Evolutionary conservation across 23 tunicate genomes (phyloP).

Genomic region (Botrylloides violaceus): DNA sequence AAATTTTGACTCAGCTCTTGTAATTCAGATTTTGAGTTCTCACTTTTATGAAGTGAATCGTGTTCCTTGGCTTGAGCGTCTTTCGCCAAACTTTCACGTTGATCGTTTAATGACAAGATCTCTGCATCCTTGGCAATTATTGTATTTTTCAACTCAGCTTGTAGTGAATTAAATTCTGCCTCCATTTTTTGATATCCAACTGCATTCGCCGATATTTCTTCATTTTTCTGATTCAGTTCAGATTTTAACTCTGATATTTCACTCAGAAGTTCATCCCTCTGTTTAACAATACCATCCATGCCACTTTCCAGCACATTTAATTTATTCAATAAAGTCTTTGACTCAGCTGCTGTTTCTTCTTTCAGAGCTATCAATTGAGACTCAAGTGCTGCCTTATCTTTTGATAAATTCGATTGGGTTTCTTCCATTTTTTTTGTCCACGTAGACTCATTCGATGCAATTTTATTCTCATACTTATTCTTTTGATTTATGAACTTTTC

Average conservation of each 20-base stretch:
- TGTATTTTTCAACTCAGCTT: background rate
- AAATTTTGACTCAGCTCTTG: background rate
- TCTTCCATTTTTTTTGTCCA: slow-evolving; percentile 11
- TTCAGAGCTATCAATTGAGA: background rate
- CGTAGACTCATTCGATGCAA: background rate
- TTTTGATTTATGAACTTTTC: slow-evolving; percentile 14
- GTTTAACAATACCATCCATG: background rate
- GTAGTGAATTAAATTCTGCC: background rate
- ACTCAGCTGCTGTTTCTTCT: background rate
- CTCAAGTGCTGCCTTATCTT: background rate
- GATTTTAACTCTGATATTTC: background rate
- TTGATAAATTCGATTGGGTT: slow-evolving; percentile 3
- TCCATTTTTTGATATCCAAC: background rate
- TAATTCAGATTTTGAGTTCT: background rate
- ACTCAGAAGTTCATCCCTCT: background rate
- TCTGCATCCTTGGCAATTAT: slow-evolving; percentile 9
- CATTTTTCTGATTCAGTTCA: background rate
- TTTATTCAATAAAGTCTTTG: slow-evolving; percentile 27
- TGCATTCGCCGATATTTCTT: background rate
- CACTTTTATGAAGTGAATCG: slow-evolving; percentile 2
- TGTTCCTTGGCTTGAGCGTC: slow-evolving; percentile 1
- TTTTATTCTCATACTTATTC: slow-evolving; percentile 4
- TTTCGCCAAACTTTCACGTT: background rate
- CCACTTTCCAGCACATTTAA: slow-evolving; percentile 44
- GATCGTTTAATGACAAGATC: background rate